Percentiles rank a stretch among this genome's conserved stretches.
Evolutionary conservation across 1,140 invertebrate genomes (phyloP).

Genomic region (Trichomalopsis sarcophagae): DNA sequence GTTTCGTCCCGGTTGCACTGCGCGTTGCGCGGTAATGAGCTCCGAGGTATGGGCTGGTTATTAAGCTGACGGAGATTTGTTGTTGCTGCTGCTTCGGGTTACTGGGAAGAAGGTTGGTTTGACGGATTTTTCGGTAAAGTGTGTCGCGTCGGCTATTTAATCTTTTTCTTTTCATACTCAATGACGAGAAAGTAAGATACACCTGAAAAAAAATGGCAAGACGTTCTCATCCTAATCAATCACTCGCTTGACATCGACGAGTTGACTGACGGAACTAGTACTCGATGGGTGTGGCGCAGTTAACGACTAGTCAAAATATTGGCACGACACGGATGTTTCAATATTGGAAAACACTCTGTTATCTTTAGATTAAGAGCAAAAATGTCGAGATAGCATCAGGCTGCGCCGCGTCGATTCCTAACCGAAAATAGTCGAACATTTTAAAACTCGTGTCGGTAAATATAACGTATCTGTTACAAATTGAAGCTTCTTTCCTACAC

Average conservation of each 20-base stretch:
- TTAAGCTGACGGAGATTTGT: slow-evolving; percentile 14
- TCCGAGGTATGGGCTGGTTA: background rate
- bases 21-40: background rate
- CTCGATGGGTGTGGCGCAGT: too few relatives aligned
- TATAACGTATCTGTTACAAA: background rate
- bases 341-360: background rate
- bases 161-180: too few relatives aligned
- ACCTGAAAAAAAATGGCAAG: too few relatives aligned
- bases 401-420: background rate
- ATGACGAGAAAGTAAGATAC: too few relatives aligned
- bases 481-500: background rate
- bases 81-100: background rate
- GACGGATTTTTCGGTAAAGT: background rate
- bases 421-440: background rate
- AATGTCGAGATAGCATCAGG: background rate
- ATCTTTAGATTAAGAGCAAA: background rate
- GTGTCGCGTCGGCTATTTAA: background rate
- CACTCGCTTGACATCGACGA: too few relatives aligned
- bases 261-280: too few relatives aligned
- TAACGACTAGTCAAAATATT: background rate
- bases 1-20: background rate
- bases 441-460: background rate
- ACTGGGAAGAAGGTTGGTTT: background rate
- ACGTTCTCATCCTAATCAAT: too few relatives aligned
- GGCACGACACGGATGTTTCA: background rate